These are phyloP conservation scores for Phalanger gymnotis DNA, from an alignment of 2,797 vertebrate genomes.

Conservation along the genomic window DNA sequence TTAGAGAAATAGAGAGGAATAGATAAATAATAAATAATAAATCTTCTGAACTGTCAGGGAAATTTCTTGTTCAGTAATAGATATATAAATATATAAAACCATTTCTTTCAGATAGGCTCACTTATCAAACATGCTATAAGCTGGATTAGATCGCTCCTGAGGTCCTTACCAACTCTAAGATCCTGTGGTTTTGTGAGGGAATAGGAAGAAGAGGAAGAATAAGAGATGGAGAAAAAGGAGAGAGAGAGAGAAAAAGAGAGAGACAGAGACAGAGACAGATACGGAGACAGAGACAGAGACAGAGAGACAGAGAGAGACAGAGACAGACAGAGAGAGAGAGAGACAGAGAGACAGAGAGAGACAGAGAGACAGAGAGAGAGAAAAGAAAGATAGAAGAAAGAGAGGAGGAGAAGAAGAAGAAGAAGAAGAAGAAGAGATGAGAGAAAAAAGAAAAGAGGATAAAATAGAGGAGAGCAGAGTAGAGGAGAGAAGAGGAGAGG, in stretches of 20 bases:
- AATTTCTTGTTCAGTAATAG: not conserved
- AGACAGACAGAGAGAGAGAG: too few species aligned
- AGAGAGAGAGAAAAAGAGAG: not conserved
- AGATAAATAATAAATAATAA: not conserved
- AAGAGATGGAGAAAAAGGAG: not conserved
- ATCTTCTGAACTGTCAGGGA: not conserved
- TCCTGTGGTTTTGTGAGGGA: not conserved
- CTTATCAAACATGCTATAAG: not conserved
- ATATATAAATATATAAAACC: not conserved
- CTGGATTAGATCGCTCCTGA: not conserved
- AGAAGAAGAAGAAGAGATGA: not conserved
- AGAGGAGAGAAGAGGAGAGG: not conserved
- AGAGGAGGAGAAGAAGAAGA: not conserved
- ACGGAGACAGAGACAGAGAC: not conserved
- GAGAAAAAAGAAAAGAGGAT: not conserved
- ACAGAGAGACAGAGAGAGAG: not conserved
- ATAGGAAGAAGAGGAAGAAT: not conserved
- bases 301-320: not conserved
- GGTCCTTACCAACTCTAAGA: not conserved
- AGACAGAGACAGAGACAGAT: not conserved
- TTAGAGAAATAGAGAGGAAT: not conserved
- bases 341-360: too few species aligned
- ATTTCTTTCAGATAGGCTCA: not conserved
- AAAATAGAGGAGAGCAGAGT: not conserved
- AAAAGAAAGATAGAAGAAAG: not conserved